Percentiles rank a stretch among this genome's conserved stretches.
Conservation (phyloP, 2,113 vertebrate species). For the Centropus unirufus region DNA sequence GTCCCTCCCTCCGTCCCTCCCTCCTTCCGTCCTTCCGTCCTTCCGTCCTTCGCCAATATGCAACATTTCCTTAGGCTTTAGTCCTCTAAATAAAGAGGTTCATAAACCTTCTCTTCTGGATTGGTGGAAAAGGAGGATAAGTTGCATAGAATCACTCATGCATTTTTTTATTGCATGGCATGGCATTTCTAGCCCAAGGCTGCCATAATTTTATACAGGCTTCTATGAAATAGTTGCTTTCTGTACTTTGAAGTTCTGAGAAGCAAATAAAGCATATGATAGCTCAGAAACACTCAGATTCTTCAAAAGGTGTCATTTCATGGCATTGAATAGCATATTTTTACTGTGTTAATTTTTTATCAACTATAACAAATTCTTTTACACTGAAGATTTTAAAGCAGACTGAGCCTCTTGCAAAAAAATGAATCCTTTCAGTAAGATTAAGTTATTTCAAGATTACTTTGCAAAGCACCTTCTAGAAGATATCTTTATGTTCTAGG, state of each 20-base stretch:
- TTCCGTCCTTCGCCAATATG: no score
- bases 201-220: not conserved
- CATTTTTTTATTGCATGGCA: not conserved
- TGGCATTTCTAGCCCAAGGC: not conserved
- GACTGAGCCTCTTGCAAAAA: not conserved
- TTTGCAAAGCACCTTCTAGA: not conserved
- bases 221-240: not conserved
- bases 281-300: not conserved
- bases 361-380: not conserved
- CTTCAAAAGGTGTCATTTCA: not conserved
- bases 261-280: not conserved
- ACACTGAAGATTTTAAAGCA: not conserved
- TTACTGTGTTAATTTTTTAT: not conserved
- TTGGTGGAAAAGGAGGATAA: not conserved
- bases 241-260: not conserved
- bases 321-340: not conserved
- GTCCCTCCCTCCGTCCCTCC: no score
- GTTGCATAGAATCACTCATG: not conserved
- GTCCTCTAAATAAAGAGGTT: not conserved
- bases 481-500: not conserved
- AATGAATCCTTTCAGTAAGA: not conserved
- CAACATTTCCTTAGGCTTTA: not conserved
- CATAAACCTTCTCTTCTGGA: not conserved
- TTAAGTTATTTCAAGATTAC: not conserved
- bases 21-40: no score